Evolutionary conservation across 2,113 vertebrate species (phyloP).

Genomic region (Dipodomys merriami): DNA sequence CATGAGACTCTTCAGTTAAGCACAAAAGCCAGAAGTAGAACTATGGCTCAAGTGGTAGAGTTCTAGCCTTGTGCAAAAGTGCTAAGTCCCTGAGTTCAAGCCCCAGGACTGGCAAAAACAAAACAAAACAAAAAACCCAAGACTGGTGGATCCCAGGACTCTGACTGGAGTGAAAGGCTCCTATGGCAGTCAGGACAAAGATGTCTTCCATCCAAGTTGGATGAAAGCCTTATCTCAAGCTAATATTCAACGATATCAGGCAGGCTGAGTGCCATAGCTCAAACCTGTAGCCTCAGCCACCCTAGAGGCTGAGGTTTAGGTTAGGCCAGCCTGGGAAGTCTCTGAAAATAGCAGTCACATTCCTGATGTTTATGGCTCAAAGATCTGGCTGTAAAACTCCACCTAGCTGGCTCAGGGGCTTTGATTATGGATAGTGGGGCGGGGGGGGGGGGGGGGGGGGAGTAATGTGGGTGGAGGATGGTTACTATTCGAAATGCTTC

Average conservation of each 20-base stretch:
- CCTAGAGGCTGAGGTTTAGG: neutral
- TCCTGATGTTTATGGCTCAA: neutral
- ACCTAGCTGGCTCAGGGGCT: neutral
- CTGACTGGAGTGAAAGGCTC: too few species aligned
- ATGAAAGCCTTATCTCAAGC: neutral
- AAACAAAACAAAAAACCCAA: too few species aligned
- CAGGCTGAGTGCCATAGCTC: neutral
- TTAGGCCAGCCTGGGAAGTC: neutral
- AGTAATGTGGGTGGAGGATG: neutral
- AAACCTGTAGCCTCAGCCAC: neutral
- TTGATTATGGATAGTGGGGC: neutral
- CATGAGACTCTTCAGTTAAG: too few species aligned
- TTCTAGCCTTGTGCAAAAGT: too few species aligned
- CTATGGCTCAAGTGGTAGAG: too few species aligned
- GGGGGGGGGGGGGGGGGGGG: too few species aligned
- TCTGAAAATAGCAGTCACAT: neutral
- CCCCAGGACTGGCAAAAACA: too few species aligned
- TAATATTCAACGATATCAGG: too few species aligned
- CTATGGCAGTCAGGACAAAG: neutral
- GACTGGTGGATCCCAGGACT: neutral
- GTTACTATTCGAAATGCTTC: neutral
- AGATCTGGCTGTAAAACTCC: neutral
- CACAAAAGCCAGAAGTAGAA: too few species aligned
- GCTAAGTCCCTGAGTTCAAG: too few species aligned
- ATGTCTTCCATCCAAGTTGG: neutral